phyloP scores from a whole-genome alignment of 2,113 vertebrate species.

The Charina bottae region DNA sequence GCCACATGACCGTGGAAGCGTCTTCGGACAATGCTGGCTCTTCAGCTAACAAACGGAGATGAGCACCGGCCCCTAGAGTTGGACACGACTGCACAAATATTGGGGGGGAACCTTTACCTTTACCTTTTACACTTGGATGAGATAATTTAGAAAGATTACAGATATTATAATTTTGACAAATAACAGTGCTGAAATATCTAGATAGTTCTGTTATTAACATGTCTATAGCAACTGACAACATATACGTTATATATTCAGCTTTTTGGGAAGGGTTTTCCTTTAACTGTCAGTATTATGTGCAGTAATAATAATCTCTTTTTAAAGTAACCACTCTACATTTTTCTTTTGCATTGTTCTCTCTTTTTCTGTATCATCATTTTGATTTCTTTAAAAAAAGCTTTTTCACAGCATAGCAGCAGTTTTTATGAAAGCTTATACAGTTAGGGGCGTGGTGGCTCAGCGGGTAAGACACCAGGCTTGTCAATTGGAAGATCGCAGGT shows the following conservation, averaged over 20 bases:
- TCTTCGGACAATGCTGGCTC: too few relatives aligned
- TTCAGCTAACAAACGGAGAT: too few relatives aligned
- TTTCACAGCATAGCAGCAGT: background rate
- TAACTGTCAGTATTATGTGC: background rate
- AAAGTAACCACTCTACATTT: background rate
- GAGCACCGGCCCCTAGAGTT: too few relatives aligned
- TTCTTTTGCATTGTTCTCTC: conserved; percentile 22
- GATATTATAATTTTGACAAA: background rate
- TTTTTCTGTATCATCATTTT: background rate
- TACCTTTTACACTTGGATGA: too few relatives aligned
- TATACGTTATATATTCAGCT: background rate
- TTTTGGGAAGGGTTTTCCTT: background rate
- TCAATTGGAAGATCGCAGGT: too few relatives aligned
- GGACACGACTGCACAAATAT: too few relatives aligned
- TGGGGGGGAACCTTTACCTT: too few relatives aligned
- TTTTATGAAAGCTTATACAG: background rate
- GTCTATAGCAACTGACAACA: too few relatives aligned
- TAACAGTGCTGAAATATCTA: background rate
- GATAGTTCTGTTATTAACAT: too few relatives aligned
- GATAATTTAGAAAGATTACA: background rate
- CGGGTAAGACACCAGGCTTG: too few relatives aligned
- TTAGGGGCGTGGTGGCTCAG: too few relatives aligned
- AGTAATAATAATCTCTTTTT: background rate
- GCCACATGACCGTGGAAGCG: too few relatives aligned
- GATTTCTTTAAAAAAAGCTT: background rate